Conservation (phyloP, 2,113 vertebrate genomes). For the Falcunculus frontatus region DNA sequence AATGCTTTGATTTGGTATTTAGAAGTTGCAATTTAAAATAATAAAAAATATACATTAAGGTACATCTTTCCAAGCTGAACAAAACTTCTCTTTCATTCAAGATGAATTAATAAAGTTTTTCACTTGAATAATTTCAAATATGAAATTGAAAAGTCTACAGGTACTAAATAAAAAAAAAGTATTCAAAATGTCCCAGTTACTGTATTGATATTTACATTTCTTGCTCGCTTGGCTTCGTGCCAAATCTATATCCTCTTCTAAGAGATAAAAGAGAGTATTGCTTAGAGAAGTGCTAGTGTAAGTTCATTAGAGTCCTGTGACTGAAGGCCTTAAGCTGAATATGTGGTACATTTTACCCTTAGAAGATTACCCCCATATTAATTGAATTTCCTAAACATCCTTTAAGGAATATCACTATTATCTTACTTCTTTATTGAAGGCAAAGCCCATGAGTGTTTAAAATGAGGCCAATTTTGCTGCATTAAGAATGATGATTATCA, state of each 20-base stretch:
- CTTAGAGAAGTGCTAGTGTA: background rate
- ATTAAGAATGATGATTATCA: constrained; percentile 1
- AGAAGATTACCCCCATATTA: background rate
- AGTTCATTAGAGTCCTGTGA: background rate
- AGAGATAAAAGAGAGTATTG: background rate
- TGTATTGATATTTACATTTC: background rate
- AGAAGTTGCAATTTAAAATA: background rate
- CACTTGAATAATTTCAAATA: background rate
- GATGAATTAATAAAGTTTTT: background rate
- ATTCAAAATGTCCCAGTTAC: background rate
- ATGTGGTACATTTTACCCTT: background rate
- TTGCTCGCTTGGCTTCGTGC: background rate
- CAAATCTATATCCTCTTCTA: background rate
- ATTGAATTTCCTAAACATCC: constrained; percentile 2
- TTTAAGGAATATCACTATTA: constrained; percentile 23
- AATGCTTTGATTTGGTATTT: background rate
- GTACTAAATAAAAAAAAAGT: background rate
- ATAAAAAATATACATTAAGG: background rate
- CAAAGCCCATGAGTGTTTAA: constrained; percentile 30
- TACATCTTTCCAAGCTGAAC: background rate
- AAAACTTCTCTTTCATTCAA: background rate
- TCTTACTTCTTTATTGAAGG: background rate
- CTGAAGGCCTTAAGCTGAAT: background rate
- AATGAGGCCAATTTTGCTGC: constrained; percentile 15
- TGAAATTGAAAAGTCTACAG: background rate